Conservation (phyloP, 2,888 invertebrate species). For the Microchrysa polita region DNA sequence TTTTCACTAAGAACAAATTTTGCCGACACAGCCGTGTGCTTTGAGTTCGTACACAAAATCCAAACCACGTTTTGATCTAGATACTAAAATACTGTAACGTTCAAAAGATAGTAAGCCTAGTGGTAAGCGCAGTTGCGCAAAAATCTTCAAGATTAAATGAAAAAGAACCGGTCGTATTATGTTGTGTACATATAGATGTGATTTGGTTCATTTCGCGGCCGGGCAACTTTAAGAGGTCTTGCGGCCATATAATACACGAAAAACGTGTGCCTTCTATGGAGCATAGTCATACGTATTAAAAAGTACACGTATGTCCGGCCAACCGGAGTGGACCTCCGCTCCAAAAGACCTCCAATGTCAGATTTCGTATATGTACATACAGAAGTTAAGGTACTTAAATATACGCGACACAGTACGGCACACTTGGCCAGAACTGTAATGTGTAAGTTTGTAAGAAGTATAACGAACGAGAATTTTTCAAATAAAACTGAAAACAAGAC, state of each 20-base stretch:
- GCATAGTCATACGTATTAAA: slow-evolving; percentile 34
- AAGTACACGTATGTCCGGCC: slow-evolving; percentile 38
- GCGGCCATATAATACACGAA: slow-evolving; percentile 37
- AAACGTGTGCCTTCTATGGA: slow-evolving; percentile 41
- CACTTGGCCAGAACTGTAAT: too few species aligned
- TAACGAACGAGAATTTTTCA: not conserved
- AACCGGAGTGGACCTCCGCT: slow-evolving; percentile 39
- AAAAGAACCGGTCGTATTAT: slow-evolving; percentile 40
- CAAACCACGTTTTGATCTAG: slow-evolving; percentile 48
- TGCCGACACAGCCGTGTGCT: not conserved
- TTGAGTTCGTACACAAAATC: slow-evolving; percentile 3
- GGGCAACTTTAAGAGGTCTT: slow-evolving; percentile 38
- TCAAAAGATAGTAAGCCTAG: slow-evolving; percentile 1
- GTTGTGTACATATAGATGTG: slow-evolving; percentile 18
- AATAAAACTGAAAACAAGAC: not conserved
- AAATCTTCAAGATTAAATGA: slow-evolving; percentile 20
- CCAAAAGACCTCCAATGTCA: slow-evolving; percentile 40
- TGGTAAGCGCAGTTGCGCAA: slow-evolving; percentile 32
- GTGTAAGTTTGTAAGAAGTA: too few species aligned
- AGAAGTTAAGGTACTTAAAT: not conserved
- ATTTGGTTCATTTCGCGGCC: slow-evolving; percentile 35
- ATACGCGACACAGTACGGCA: too few species aligned
- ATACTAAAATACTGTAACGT: slow-evolving; percentile 42
- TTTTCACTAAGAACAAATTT: slow-evolving; percentile 21
- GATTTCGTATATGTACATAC: slow-evolving; percentile 34